Base-by-base conservation (phyloP, 2,113 vertebrate species). In the Phalacrocorax aristotelis region DNA sequence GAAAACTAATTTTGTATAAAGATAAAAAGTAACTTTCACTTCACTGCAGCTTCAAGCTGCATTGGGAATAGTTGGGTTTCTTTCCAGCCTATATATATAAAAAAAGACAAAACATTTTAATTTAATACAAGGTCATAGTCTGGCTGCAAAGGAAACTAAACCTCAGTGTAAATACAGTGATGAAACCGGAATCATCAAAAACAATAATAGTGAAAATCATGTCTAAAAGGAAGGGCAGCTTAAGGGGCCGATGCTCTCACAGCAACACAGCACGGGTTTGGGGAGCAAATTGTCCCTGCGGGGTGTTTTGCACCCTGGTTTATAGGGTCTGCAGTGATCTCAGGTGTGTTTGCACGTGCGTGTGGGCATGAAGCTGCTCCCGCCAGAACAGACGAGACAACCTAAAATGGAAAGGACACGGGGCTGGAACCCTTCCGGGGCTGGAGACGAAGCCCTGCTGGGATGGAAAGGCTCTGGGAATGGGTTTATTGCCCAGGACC, bases 251-350 rank as follows among this genome's bases (percentile, higher is more conserved):
- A n/a, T 19, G n/a, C 8, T 55, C 52, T 80, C 29, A 7, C 51
- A 60, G 51, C 1, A 4, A 27, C 29, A 42, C 20, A 87, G 60
- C 38, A 38, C 2, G 3, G 36, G 11, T 40, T 70, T 78, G 0
- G 22, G 76, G n/a, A 69, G 46, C 25, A 88, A 58, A 80, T 25
- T 1, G 1, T 2, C 2, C 6, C 32, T 30, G 21, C 0, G 1
- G 9, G 19, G 15, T 27, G 30, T 21, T 92, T 68, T 69, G 9
- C 48, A 29, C 20, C 20, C 16, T 29, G 23, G 3, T 15, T 64
- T 85, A 90, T 22, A 38, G 75, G 48, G 23, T 34, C 20, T 79
- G 71, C 19, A 36, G 79, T 18, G 42, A 38, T 17, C n/a, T 81
- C 32, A 29, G 71, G 44, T 76, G 52, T 2, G 1, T 40, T 49